Base-by-base conservation (phyloP, 2,797 vertebrate genomes). In the Ctenochaetus hawaiiensis region DNA sequence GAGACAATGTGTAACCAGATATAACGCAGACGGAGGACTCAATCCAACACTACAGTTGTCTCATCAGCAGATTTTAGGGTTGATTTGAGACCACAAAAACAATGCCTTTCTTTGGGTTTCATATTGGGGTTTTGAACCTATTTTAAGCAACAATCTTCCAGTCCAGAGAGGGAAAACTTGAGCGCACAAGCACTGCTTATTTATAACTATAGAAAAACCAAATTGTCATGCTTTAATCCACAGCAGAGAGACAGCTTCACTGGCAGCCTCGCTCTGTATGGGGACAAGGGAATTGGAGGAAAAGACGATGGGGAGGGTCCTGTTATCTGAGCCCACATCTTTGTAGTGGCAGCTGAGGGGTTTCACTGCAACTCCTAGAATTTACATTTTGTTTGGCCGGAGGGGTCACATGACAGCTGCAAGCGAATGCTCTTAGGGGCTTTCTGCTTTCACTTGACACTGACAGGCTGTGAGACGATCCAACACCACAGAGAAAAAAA, bases 331-430 rank as follows among this genome's bases (percentile, higher is more conserved):
- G 87, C 92, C 92, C 81, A 93, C 92, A 90, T 91, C 93, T 94
- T 94, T 89, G 91, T 89, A 77, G 78, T 86, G 86, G 94, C 95
- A 96, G 94, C 94, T 93, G 93, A 95, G 92, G 87, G 62, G 80
- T 86, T 93, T 94, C 92, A 83, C 75, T 90, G 69, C 67, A 65
- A 86, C 92, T 89, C 88, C 72, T 91, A 92, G 93, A 94, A 94
- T 91, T 87, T 89, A 88, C 88, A 94, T 87, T 94, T 92, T 83
- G 88, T 87, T 93, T 91, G 95, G 95, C 95, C 90, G 80, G 85
- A 88, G 83, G 89, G 94, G 94, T 96, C 95, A 95, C 93, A 93
- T 78, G 93, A 96, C 95, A 96, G 96, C 95, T 96, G 96, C 93
- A 86, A 94, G 90, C 85, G 85, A 95, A 95, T 88, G 91, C 93